Evolutionary conservation across 2,888 invertebrate species (phyloP), one percentile per base, ranked within the genome.

Genomic region (Hypselothyrea guttata): DNA sequence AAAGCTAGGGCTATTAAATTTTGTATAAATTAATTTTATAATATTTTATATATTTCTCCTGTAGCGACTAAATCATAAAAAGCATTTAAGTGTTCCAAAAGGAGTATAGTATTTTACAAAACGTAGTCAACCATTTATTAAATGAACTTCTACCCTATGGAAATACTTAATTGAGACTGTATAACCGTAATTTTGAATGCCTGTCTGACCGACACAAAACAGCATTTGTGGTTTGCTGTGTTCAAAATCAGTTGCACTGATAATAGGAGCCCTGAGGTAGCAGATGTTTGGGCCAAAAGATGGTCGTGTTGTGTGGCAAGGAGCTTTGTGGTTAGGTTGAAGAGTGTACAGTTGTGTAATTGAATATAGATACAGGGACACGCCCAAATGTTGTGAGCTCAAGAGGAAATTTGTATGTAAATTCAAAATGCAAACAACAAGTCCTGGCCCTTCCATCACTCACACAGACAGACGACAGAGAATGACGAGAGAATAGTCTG

Each of bases 401-500:
- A 7, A 41, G 27, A 22, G 48, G 42, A 16, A 35, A 49, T 46
- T 59, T 47, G 59, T 71, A 81, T 81, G 84, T 62, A 71, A 77
- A 84, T 81, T 71, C 54, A 60, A 81, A 81, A 84, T 71, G 74
- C 78, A 68, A 81, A 74, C 54, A 70, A 42, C 63, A 40, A 62
- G 71, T 75, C 71, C 76, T 70, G 69, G 74, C 60, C 64, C 74
- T 73, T 81, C 73, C 78, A 75, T 77, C 81, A 84, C 58, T 73
- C 72, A 63, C 51, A 31, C 58, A 57, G 64, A 44, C 42, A 55
- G 52, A n/a, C 51, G 22, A 28, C 61, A 60, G 18, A 59, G 47
- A 27, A 13, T 33, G 37, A 46, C 46, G 45, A 45, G 22, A 22
- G 22, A 22, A 22, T 22, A 22, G 22, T 22, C 22, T 22, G 22